Evolutionary conservation across 2,888 invertebrate species (phyloP).

Genomic region (Dicranocentrus wangi): DNA sequence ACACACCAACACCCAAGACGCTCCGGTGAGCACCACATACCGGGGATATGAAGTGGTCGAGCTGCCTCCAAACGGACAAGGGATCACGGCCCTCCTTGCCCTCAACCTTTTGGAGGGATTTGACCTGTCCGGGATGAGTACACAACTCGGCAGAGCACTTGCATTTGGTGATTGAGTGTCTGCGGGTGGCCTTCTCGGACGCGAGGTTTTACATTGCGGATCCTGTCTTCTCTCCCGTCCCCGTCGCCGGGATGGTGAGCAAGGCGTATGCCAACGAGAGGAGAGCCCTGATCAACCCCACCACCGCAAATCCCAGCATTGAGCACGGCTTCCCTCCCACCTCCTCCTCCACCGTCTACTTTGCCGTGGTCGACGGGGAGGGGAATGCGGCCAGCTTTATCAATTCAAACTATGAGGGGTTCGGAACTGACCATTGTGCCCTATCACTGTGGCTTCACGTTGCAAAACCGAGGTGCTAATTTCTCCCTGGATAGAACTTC

Average conservation of each 20-base stretch:
- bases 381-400: conserved; percentile 76
- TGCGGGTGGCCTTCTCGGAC: conserved; percentile 75
- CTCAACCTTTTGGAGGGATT: conserved; percentile 75
- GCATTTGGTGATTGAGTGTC: conserved; percentile 75
- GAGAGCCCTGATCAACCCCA: conserved; percentile 73
- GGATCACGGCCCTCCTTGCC: conserved; percentile 75
- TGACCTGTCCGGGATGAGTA: conserved; percentile 74
- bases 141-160: conserved; percentile 75
- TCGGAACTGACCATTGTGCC: conserved; percentile 75
- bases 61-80: conserved; percentile 75
- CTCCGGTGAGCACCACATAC: conserved; percentile 68
- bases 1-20: conserved; percentile 67
- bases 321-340: conserved; percentile 71
- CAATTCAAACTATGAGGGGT: conserved; percentile 75
- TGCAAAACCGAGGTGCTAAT: conserved; percentile 73
- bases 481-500: conserved; percentile 68
- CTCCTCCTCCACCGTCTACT: conserved; percentile 75
- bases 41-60: conserved; percentile 74
- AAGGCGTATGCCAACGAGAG: conserved; percentile 74
- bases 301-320: conserved; percentile 56
- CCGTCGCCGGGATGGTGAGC: conserved; percentile 74
- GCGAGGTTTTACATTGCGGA: conserved; percentile 74
- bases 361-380: conserved; percentile 74
- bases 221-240: conserved; percentile 73
- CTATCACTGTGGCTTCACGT: conserved; percentile 75